Base-by-base conservation (phyloP, 2,113 vertebrate genomes). In the Sinosuthora webbiana region DNA sequence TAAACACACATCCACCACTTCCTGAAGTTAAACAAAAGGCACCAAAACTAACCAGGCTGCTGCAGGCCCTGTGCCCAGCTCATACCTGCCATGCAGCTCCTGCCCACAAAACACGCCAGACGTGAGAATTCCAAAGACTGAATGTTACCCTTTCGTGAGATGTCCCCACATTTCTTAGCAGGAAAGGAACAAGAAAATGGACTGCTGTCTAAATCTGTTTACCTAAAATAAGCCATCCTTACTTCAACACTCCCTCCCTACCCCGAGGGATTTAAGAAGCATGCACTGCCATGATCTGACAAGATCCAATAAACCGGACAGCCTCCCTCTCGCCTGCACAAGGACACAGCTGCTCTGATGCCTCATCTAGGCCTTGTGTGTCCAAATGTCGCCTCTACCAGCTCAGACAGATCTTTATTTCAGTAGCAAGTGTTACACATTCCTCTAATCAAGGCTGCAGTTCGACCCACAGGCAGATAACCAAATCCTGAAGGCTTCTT, bases 281-380 rank as follows among this genome's bases (percentile, higher is more conserved):
- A 53, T 75, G 79, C 83, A 87, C 23, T 73, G 79, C 93, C 91
- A 76, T 76, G 91, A 95, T 95, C 94, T 94, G 90, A 97, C 87
- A 93, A 91, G 83, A 97, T 96, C 95, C 95, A 95, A 96, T 95
- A 91, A 95, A 83, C 42, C 5, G 7, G 55, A 42, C 91, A 82
- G 89, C 49, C 82, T 94, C 83, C 53, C 77, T 86, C 87, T 71
- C 1, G 35, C 75, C 68, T 73, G 90, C 55, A 82, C 87, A 96
- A 96, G 93, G 94, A 87, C 95, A 93, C 94, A 97, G 95, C 93
- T 95, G 91, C 83, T 96, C 79, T 52, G 67, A 92, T 77, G 91
- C 77, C 87, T 95, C 94, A 95, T 70, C 68, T 22, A 85, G 92
- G 55, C 87, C 65, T 75, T 30, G 14, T 27, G 55, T 70, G 63